Conservation (phyloP, 2,113 vertebrate genomes). For the Centrocercus urophasianus region DNA sequence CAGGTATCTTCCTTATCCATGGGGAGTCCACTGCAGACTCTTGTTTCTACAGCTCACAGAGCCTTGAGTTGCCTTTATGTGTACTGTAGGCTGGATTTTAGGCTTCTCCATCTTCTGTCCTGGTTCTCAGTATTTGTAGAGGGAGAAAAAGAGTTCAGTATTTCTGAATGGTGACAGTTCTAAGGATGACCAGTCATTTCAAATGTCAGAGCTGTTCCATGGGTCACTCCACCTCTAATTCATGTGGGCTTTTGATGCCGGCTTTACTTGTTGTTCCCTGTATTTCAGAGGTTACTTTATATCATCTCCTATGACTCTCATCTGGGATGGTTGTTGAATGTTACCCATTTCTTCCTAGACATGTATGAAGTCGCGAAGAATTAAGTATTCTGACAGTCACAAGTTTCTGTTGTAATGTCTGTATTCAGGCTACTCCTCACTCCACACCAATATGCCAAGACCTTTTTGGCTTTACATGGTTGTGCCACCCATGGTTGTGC, state of each 20-base stretch:
- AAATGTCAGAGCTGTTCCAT: not conserved
- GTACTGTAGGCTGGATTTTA: not conserved
- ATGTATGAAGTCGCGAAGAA: not conserved
- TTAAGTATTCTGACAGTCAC: not conserved
- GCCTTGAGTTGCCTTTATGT: not conserved
- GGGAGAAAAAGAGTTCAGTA: not conserved
- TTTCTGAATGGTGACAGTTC: not conserved
- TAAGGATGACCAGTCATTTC: not conserved
- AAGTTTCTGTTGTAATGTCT: not conserved
- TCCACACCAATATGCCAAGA: not conserved
- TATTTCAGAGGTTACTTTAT: not conserved
- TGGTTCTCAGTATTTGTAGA: not conserved
- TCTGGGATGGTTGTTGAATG: not conserved
- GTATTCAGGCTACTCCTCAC: not conserved
- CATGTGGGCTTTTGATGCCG: not conserved
- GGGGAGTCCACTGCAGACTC: not conserved
- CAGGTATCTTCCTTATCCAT: not conserved
- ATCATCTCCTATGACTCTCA: accelerated
- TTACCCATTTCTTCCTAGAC: not conserved
- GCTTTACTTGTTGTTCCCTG: not conserved
- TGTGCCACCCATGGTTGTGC: accelerated
- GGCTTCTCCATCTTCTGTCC: not conserved
- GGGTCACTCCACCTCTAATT: not conserved
- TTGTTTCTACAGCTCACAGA: not conserved
- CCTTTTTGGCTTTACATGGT: accelerated